These are phyloP conservation scores for Apus apus DNA, from an alignment of 2,113 vertebrate species.

Conservation along the genomic window DNA sequence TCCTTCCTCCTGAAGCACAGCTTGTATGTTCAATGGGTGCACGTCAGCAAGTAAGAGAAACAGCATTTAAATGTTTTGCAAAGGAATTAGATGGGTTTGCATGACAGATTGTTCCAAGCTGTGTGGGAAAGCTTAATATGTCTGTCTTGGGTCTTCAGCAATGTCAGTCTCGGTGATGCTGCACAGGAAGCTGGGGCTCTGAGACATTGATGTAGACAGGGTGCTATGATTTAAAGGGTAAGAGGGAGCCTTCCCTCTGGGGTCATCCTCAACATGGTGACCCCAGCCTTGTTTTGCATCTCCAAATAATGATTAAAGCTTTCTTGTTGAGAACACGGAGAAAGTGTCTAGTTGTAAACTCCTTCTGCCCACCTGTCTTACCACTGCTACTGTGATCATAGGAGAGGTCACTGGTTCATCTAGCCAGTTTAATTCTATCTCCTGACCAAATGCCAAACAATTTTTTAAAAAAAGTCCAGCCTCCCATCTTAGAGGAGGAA, in stretches of 20 bases:
- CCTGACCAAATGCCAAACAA: background rate
- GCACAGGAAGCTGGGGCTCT: background rate
- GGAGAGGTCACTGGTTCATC: background rate
- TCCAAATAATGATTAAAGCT: background rate
- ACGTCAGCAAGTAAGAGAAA: background rate
- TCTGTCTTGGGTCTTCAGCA: background rate
- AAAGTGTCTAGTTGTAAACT: background rate
- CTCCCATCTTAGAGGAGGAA: background rate
- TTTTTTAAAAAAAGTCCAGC: background rate
- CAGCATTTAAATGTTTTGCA: background rate
- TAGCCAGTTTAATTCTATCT: background rate
- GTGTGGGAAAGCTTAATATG: background rate
- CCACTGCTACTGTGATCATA: background rate
- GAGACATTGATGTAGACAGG: background rate
- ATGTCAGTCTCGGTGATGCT: background rate
- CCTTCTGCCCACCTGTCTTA: background rate
- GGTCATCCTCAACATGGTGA: background rate
- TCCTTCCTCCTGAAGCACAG: background rate
- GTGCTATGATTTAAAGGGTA: background rate
- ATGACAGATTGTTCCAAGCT: background rate
- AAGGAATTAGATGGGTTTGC: background rate
- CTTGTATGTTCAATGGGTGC: background rate
- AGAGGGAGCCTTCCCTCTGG: background rate
- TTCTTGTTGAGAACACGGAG: background rate
- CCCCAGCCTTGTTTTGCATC: background rate